Evolutionary conservation across 2,113 vertebrate species (phyloP).

Genomic region (Melospiza melodia): DNA sequence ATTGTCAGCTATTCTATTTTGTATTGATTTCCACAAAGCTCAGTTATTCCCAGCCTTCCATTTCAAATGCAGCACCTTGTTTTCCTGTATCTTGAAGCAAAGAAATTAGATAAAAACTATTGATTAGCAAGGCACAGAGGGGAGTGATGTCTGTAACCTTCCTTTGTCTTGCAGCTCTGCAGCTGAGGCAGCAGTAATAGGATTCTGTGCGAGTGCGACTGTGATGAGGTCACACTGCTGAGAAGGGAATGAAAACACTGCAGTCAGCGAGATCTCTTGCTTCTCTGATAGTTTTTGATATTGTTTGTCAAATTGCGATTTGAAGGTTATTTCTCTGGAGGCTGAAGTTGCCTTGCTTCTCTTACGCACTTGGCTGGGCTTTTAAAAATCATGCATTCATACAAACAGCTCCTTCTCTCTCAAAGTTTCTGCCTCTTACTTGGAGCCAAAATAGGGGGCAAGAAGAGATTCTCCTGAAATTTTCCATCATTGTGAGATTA

Average conservation of each 20-base stretch:
- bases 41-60: conserved; percentile 30
- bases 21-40: conserved; percentile 52
- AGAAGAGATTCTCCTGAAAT: not conserved
- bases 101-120: conserved; percentile 68
- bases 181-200: conserved; percentile 61
- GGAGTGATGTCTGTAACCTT: conserved; percentile 45
- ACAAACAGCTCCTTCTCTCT: not conserved
- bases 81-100: conserved; percentile 55
- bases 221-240: conserved; percentile 59
- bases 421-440: not conserved
- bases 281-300: conserved; percentile 58
- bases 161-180: conserved; percentile 60
- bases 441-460: not conserved
- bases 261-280: conserved; percentile 31
- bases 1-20: conserved; percentile 44
- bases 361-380: conserved; percentile 9
- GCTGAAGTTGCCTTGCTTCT: conserved; percentile 10
- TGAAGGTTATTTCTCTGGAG: conserved; percentile 70
- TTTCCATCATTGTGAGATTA: not conserved
- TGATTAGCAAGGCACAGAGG: conserved; percentile 36
- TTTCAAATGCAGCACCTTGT: conserved; percentile 49
- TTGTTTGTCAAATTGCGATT: conserved; percentile 59
- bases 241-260: conserved; percentile 44
- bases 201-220: conserved; percentile 45
- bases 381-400: not conserved